phyloP scores from a whole-genome alignment of 2,888 invertebrate species.

The Pheosia gnoma region DNA sequence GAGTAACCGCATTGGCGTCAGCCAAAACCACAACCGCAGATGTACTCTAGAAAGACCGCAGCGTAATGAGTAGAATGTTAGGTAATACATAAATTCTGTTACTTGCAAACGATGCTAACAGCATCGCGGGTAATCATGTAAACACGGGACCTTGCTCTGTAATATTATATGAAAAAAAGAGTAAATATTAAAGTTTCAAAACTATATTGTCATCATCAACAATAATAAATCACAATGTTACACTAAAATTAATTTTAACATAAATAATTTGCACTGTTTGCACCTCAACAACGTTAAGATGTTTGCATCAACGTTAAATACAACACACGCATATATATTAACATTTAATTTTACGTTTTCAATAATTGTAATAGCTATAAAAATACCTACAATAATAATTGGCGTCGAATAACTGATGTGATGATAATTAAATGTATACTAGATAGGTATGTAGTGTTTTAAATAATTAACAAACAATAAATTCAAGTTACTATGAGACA shows the following conservation, averaged over 20 bases:
- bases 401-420: slow-evolving; percentile 27
- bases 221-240: slow-evolving; percentile 69
- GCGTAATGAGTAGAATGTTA: no score
- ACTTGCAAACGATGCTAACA: no score
- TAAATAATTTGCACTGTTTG: slow-evolving; percentile 61
- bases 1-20: no score
- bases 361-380: background rate
- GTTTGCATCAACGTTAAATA: slow-evolving; percentile 14
- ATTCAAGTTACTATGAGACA: slow-evolving; percentile 39
- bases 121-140: no score
- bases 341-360: slow-evolving; percentile 3
- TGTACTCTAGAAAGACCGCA: no score
- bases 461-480: slow-evolving; percentile 44
- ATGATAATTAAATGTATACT: slow-evolving; percentile 26
- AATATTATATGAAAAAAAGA: background rate
- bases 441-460: slow-evolving; percentile 12
- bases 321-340: background rate
- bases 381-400: slow-evolving; percentile 10
- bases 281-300: slow-evolving; percentile 40
- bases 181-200: slow-evolving; percentile 53
- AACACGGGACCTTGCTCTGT: background rate
- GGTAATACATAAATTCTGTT: no score
- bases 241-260: slow-evolving; percentile 52
- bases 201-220: slow-evolving; percentile 72
- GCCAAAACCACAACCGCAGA: no score